Conservation (phyloP, 2,797 vertebrate species). For the Ibycter americanus region DNA sequence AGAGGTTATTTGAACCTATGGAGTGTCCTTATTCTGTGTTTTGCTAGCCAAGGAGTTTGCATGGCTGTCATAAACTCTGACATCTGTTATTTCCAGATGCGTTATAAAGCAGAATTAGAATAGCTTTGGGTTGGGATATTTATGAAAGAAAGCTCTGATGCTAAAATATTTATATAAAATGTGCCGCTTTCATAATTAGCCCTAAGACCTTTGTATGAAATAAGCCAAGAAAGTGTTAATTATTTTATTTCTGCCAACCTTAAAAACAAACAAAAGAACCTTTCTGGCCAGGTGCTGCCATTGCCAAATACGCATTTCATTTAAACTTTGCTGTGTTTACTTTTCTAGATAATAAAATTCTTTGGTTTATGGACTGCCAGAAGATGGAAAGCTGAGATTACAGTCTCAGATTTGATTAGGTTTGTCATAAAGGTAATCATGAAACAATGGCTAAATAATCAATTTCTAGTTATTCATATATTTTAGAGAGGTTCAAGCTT, state of each 20-base stretch:
- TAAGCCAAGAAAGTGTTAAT: not conserved
- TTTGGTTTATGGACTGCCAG: conserved; percentile 30
- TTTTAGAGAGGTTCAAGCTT: not conserved
- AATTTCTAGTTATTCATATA: not conserved
- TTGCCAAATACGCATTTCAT: conserved; percentile 10
- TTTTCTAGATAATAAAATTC: conserved; percentile 48
- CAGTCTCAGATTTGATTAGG: not conserved
- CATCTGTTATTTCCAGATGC: not conserved
- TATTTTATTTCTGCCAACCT: conserved; percentile 1
- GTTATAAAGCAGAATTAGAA: not conserved
- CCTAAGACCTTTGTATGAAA: not conserved
- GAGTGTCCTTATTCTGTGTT: not conserved
- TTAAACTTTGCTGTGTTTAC: conserved; percentile 38
- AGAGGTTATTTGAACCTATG: not conserved
- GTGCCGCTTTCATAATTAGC: not conserved
- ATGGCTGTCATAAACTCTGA: not conserved
- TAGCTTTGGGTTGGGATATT: not conserved
- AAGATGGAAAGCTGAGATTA: conserved; percentile 32
- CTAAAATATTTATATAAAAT: not conserved
- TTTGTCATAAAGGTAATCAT: not conserved
- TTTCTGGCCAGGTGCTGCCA: not conserved
- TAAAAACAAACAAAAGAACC: not conserved
- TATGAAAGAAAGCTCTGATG: not conserved
- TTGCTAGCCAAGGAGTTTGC: not conserved
- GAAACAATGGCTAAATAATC: not conserved